Conservation (phyloP, 2,113 vertebrate genomes). For the Pseudopipra pipra region DNA sequence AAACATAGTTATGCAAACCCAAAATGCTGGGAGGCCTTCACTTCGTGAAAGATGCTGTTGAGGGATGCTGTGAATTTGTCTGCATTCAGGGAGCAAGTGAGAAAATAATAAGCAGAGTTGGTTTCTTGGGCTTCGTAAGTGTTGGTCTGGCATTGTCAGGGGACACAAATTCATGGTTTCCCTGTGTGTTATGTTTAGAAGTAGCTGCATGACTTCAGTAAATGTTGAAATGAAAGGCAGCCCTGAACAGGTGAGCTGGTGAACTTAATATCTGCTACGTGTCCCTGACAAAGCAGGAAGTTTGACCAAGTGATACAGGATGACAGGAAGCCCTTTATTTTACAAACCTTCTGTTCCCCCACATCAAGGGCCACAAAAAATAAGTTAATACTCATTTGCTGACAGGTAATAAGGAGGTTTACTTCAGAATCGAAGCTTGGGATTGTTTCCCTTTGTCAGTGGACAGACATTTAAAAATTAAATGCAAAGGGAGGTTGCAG, state of each 20-base stretch:
- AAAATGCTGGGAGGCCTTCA: background rate
- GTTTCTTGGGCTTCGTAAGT: background rate
- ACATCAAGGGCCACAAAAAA: background rate
- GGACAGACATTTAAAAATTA: background rate
- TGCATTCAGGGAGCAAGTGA: background rate
- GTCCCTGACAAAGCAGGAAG: background rate
- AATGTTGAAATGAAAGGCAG: background rate
- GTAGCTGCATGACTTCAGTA: rapidly evolving
- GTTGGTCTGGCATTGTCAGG: background rate
- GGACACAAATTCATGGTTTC: background rate
- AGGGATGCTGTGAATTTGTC: background rate
- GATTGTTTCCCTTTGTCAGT: background rate
- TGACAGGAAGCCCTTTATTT: background rate
- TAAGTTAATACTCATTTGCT: background rate
- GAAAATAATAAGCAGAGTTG: background rate
- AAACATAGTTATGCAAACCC: background rate
- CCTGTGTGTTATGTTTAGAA: background rate
- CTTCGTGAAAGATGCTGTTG: background rate
- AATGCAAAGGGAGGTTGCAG: background rate
- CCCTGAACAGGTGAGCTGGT: background rate
- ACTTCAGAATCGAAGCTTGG: background rate
- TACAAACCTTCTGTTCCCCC: background rate
- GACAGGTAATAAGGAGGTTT: background rate
- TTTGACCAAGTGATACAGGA: background rate
- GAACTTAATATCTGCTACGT: background rate